Percentiles rank a stretch among this genome's conserved stretches.
Evolutionary conservation across 2,113 vertebrate species (phyloP).

Genomic region (Vanacampus margaritifer): DNA sequence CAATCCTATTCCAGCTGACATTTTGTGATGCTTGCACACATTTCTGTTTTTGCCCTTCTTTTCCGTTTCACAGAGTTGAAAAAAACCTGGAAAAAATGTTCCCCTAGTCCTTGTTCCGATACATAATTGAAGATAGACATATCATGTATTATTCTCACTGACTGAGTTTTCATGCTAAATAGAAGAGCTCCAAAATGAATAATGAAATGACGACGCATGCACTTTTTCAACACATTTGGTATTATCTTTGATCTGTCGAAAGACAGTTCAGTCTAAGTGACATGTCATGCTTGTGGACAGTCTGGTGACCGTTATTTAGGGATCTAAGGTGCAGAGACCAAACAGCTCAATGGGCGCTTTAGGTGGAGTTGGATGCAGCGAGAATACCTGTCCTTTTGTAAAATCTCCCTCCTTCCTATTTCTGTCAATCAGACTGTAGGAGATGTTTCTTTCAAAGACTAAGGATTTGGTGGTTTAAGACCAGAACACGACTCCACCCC

Average conservation of each 20-base stretch:
- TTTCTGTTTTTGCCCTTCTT: not conserved
- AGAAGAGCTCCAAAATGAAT: slow-evolving; percentile 3
- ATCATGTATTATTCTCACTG: not conserved
- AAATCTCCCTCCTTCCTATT: slow-evolving; percentile 23
- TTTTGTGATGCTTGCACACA: not conserved
- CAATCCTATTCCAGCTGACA: not conserved
- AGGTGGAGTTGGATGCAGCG: not conserved
- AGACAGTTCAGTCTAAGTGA: not conserved
- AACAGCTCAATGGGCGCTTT: slow-evolving; percentile 17
- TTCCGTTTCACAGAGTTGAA: not conserved
- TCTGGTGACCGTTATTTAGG: slow-evolving; percentile 19
- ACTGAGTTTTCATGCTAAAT: not conserved
- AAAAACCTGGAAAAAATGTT: not conserved
- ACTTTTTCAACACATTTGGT: not conserved
- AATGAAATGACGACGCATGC: slow-evolving; percentile 23
- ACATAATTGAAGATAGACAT: not conserved
- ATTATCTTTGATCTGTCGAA: not conserved
- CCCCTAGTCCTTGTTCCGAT: not conserved
- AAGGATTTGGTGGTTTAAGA: slow-evolving; percentile 51
- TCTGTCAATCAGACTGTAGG: slow-evolving; percentile 43
- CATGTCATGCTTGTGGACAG: slow-evolving; percentile 9
- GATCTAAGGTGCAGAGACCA: slow-evolving; percentile 18
- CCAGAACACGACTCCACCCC: slow-evolving; percentile 17
- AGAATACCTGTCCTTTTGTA: slow-evolving; percentile 23
- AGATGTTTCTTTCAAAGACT: slow-evolving; percentile 43